Percentiles rank a stretch among this genome's conserved stretches.
Conservation (phyloP, 2,113 vertebrate species). For the Conger conger region DNA sequence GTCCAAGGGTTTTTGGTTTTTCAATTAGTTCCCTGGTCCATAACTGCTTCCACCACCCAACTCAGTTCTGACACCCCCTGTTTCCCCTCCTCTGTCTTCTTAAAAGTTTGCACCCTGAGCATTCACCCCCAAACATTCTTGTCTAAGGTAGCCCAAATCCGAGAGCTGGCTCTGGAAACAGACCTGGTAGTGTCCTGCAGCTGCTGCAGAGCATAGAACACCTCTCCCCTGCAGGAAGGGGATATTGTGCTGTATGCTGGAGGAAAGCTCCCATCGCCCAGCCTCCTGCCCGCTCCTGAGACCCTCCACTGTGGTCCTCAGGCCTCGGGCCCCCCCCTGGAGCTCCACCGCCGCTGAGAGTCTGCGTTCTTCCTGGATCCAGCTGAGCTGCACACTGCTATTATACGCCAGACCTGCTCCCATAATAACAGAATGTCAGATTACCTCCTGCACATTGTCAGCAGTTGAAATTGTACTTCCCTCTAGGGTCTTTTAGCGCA, state of each 20-base stretch:
- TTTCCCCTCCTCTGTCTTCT: no score
- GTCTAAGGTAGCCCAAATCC: no score
- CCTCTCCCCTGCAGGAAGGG: constrained; percentile 56
- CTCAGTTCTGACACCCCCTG: no score
- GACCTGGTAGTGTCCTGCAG: constrained; percentile 69
- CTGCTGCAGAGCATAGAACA: constrained; percentile 57
- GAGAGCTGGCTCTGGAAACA: no score
- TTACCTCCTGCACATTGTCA: background rate
- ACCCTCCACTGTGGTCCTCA: constrained; percentile 56
- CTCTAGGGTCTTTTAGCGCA: no score
- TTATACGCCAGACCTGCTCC: constrained; percentile 67
- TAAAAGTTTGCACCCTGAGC: no score
- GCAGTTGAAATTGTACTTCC: no score
- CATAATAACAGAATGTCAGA: constrained; percentile 10
- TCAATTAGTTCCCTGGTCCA: no score
- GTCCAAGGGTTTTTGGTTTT: no score
- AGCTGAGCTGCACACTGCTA: constrained; percentile 45
- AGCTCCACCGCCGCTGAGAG: constrained; percentile 53
- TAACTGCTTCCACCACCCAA: no score
- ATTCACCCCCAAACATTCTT: no score
- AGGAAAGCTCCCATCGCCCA: constrained; percentile 41
- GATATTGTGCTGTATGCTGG: constrained; percentile 64
- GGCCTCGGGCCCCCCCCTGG: constrained; percentile 50
- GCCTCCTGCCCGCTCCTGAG: constrained; percentile 26
- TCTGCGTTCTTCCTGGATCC: constrained; percentile 41